Percentiles rank a stretch among this genome's conserved stretches.
Conservation (phyloP, 2,888 invertebrate genomes). For the Lepidonotus clava region DNA sequence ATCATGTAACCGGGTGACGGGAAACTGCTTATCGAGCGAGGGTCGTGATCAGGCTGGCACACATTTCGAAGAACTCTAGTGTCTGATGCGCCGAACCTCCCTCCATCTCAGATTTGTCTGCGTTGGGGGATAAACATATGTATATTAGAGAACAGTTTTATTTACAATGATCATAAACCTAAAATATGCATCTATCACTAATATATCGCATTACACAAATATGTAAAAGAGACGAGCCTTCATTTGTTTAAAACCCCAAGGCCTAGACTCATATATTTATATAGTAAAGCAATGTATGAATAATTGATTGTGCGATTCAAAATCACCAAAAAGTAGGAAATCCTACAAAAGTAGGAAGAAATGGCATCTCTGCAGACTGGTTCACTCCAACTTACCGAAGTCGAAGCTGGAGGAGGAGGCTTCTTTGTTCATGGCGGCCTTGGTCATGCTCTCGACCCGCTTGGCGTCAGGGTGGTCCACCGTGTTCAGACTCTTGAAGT, state of each 20-base stretch:
- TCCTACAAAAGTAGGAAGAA: too few species aligned
- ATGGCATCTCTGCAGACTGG: not conserved
- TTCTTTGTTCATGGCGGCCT: slow-evolving; percentile 56
- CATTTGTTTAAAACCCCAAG: too few species aligned
- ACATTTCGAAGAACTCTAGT: slow-evolving; percentile 99
- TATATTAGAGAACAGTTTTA: too few species aligned
- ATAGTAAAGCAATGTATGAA: too few species aligned
- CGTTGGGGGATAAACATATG: not conserved
- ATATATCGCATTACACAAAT: too few species aligned
- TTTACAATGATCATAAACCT: too few species aligned
- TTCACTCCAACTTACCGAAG: not conserved
- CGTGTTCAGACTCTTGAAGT: slow-evolving; percentile 92
- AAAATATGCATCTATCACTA: too few species aligned
- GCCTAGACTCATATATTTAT: too few species aligned
- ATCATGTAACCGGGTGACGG: not conserved
- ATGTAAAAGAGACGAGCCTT: too few species aligned
- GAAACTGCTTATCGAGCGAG: slow-evolving; percentile 93
- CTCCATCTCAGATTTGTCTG: slow-evolving; percentile 57
- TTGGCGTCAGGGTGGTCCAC: slow-evolving; percentile 67
- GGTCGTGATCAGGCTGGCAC: slow-evolving; percentile 98
- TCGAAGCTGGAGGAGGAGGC: not conserved
- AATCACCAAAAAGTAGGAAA: too few species aligned
- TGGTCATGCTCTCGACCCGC: slow-evolving; percentile 66
- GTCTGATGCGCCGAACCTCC: slow-evolving; percentile 87
- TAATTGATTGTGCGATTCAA: too few species aligned